Evolutionary conservation across 2,797 vertebrate species (phyloP), one percentile per base, ranked within the genome.

Genomic region (Pyrocephalus nanus): DNA sequence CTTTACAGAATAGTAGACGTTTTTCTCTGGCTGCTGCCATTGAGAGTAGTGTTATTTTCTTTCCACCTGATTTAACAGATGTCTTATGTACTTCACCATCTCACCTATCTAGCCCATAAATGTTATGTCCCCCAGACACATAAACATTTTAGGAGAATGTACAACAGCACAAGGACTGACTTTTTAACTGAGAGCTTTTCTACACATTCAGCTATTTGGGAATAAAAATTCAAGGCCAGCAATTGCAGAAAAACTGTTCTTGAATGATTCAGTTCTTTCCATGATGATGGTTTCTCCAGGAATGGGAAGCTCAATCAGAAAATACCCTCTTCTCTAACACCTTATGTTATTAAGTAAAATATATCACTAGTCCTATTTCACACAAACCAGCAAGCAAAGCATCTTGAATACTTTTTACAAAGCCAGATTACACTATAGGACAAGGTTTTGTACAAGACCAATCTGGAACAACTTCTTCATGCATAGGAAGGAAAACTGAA

Each of bases 191-290:
- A 85, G 55, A 88, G 36, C 62, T 93, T 89, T 48, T 79, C 92
- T 92, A 85, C 55, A 73, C 48, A 50, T 89, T 76, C 64, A 67
- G 64, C 32, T 82, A 50, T 51, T 80, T 54, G 43, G 50, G 48
- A 93, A 90, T 61, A 94, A 92, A 93, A 94, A 92, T 64, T 91
- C 89, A 93, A 95, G 89, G 84, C 87, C 75, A 83, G 64, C 38
- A 67, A 48, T 11, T 42, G 36, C 32, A 89, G 86, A 85, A 89
- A 94, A 94, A 53, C 22, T 66, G 15, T 62, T 89, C 20, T 62
- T 85, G 29, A 89, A 71, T 71, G 47, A 82, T 22, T 89, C 36
- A 36, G 43, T 70, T 85, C 19, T 58, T 88, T 81, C 40, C 47
- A 34, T 32, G 40, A 67, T 61, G 55, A 86, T 21, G 38, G 8